Evolutionary conservation across 2,113 vertebrate species (phyloP), one percentile per base, ranked within the genome.

Genomic region (Lepus timidus): DNA sequence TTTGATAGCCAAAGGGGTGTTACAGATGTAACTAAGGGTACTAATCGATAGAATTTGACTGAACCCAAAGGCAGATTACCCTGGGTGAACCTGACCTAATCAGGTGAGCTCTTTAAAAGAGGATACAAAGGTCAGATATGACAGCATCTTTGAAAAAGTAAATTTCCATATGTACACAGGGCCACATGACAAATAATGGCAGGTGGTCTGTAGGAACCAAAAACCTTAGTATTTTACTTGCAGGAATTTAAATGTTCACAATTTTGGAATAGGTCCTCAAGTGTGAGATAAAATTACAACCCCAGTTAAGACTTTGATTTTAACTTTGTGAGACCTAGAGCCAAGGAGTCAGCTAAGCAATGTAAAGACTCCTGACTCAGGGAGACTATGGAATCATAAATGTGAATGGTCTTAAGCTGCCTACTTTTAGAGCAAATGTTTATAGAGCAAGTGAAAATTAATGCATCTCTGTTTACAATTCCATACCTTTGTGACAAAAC

Each of bases 371-470:
- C 13, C 39, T 82, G 62, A 65, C 6, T 80, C 62, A 64, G 16
- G 31, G 36, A 25, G 27, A 62, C 33, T 27, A 2, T 44, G 6
- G 11, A 14, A 93, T 36, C 29, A 58, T 75, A 88, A 64, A 76
- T 85, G 2, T 91, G 10, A 36, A 33, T 33, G 92, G 23, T n/a
- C 84, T 94, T 36, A 70, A 70, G 44, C 3, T 94, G 13, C 52
- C 82, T 70, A 51, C 91, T 3, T 61, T 52, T 36, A 17, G 6
- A 67, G 17, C 61, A 22, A 67, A 52, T 61, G 44, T 10, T 80
- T 75, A 88, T 23, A 23, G 1, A 84, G 6, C 12, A 85, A 70
- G 70, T 85, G 29, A 68, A 91, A 93, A 94, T 91, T 75, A 76
- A 87, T 64, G 49, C 22, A 64, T 9, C 29, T 6, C 68, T 52